Evolutionary conservation across 2,888 invertebrate genomes (phyloP).

Genomic region (Mimas tiliae): DNA sequence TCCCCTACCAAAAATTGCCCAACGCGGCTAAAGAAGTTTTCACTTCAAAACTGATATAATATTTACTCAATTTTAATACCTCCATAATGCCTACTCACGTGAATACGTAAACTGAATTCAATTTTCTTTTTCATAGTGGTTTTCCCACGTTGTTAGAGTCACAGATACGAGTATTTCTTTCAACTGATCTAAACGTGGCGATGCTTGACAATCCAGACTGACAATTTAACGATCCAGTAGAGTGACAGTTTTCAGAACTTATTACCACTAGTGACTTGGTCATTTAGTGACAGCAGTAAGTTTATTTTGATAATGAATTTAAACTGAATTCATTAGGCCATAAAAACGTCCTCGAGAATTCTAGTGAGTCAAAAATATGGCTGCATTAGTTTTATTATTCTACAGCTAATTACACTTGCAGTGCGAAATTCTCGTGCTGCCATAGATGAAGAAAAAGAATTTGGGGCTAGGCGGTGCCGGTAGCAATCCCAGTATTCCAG

Average conservation of each 20-base stretch:
- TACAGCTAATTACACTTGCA: no score
- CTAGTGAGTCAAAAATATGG: background rate
- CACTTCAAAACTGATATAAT: no score
- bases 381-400: no score
- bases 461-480: no score
- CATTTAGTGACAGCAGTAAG: background rate
- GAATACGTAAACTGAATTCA: no score
- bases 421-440: no score
- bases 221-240: slow-evolving; percentile 1
- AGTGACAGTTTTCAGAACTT: slow-evolving; percentile 6
- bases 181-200: background rate
- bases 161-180: background rate
- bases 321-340: background rate
- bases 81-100: no score
- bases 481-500: no score
- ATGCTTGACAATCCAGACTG: slow-evolving; percentile 11
- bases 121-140: background rate
- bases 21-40: no score
- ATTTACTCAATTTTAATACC: no score
- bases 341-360: background rate
- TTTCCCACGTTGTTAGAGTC: background rate
- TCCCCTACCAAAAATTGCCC: no score
- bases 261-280: background rate
- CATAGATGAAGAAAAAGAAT: no score
- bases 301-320: background rate